A percentile compares a stretch with the other conserved stretches of the same genome.
Evolutionary conservation across 1,140 invertebrate genomes (phyloP).

Genomic region (Bombyx mandarina): DNA sequence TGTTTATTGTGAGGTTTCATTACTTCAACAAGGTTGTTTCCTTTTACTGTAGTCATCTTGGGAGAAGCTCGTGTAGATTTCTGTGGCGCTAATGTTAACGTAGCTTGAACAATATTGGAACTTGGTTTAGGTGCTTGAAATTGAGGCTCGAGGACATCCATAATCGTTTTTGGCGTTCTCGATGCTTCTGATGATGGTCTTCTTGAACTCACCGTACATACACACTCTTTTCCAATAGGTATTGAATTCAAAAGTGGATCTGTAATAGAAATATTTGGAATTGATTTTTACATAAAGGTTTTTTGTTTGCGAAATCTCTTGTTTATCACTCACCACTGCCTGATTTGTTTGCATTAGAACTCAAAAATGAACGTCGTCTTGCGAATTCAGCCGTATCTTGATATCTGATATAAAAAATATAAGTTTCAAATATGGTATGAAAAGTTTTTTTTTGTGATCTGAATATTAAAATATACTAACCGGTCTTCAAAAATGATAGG

Average conservation of each 20-base stretch:
- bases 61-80: slow-evolving; percentile 59
- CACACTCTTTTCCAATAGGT: slow-evolving; percentile 54
- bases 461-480: slow-evolving; percentile 3
- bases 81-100: slow-evolving; percentile 62
- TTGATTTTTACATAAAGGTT: not conserved
- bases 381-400: slow-evolving; percentile 79
- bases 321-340: slow-evolving; percentile 70
- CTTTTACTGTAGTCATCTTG: slow-evolving; percentile 57
- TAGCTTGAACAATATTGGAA: slow-evolving; percentile 59
- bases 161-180: slow-evolving; percentile 61
- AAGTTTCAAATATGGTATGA: no score
- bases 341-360: slow-evolving; percentile 72
- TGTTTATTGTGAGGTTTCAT: slow-evolving; percentile 59
- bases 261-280: slow-evolving; percentile 30
- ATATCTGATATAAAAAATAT: slow-evolving; percentile 54
- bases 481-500: slow-evolving; percentile 96
- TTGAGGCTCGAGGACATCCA: slow-evolving; percentile 62
- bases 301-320: not conserved
- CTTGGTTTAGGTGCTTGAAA: slow-evolving; percentile 46
- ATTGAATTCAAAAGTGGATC: slow-evolving; percentile 68
- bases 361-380: slow-evolving; percentile 71
- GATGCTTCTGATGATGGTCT: slow-evolving; percentile 69
- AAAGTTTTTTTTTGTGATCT: no score
- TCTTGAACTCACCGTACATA: slow-evolving; percentile 62
- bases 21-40: slow-evolving; percentile 56